Conservation (phyloP, 1,140 invertebrate species). For the Schlechtendalia chinensis region DNA sequence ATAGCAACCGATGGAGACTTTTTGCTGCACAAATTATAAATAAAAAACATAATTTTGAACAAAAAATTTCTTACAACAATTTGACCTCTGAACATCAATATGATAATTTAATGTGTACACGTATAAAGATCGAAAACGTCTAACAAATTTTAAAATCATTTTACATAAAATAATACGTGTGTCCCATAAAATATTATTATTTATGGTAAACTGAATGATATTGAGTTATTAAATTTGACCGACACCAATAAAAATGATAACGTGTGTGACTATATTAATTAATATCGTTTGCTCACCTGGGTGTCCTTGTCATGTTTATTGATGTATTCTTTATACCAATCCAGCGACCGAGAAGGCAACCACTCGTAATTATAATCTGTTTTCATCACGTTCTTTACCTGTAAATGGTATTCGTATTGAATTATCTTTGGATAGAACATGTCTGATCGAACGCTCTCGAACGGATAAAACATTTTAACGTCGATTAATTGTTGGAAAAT, state of each 20-base stretch:
- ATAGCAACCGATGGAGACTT: too few relatives aligned
- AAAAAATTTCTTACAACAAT: too few relatives aligned
- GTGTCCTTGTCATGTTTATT: slow-evolving; percentile 24
- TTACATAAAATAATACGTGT: too few relatives aligned
- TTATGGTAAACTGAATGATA: background rate
- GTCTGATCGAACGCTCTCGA: background rate
- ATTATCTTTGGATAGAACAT: background rate
- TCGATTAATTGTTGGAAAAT: slow-evolving; percentile 4
- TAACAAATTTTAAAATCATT: too few relatives aligned
- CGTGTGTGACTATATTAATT: background rate
- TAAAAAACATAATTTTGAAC: too few relatives aligned
- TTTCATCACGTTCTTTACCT: slow-evolving; percentile 17
- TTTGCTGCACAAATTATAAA: too few relatives aligned
- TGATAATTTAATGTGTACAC: too few relatives aligned
- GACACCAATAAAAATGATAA: background rate
- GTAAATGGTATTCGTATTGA: background rate
- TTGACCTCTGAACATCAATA: too few relatives aligned
- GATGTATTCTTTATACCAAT: slow-evolving; percentile 15
- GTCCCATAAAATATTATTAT: background rate
- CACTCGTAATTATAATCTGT: slow-evolving; percentile 33
- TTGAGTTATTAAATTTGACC: background rate
- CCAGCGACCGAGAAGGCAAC: background rate
- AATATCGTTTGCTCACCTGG: background rate
- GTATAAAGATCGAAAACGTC: background rate
- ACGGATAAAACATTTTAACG: background rate